Evolutionary conservation across 2,797 vertebrate genomes (phyloP), one percentile per base, ranked within the genome.

Genomic region (Scolopax rusticola): DNA sequence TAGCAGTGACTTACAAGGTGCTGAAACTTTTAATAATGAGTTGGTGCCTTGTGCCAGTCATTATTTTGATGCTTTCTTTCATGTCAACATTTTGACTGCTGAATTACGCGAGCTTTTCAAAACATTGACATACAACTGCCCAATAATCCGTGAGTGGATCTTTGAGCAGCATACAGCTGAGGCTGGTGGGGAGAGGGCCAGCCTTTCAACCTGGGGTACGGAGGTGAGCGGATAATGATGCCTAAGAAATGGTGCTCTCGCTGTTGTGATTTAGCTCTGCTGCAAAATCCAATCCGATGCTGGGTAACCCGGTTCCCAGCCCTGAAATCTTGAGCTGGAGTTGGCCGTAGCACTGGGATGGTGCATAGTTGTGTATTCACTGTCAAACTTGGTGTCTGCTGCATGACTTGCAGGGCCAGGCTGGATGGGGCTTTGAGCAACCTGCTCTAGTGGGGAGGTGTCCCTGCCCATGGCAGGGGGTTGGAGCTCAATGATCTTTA

Each of bases 121-220:
- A 65, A 85, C 2, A 2, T 77, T 88, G 56, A 33, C 16, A 32
- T 16, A 15, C 43, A 88, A 3, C 38, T 90, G 25, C 71, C 25
- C 43, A 23, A 0, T 67, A 84, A 60, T 76, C 60, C 19, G 3
- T 50, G 54, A 45, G 45, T 38, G 11, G 38, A 18, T 90, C 65
- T 41, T 45, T 63, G 28, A 77, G n/a, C 2, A 12, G 4, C 0
- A 0, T 21, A 7, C 2, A 3, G 53, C 5, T 4, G 38, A 81
- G 38, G 17, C 36, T 78, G 3, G 16, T 5, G 1, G 33, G 30
- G 16, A 16, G 73, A n/a, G 23, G 25, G 28, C 50, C 30, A 28
- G 12, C 24, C 56, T 84, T 89, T 71, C 45, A 74, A 0, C 9
- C 23, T 0, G 0, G 10, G 12, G 30, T 41, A 20, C 21, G 43